Percentiles rank a stretch among this genome's conserved stretches.
These are phyloP conservation scores for Lepidurus packardi DNA, from an alignment of 1,140 invertebrate genomes.

Conservation along the genomic window DNA sequence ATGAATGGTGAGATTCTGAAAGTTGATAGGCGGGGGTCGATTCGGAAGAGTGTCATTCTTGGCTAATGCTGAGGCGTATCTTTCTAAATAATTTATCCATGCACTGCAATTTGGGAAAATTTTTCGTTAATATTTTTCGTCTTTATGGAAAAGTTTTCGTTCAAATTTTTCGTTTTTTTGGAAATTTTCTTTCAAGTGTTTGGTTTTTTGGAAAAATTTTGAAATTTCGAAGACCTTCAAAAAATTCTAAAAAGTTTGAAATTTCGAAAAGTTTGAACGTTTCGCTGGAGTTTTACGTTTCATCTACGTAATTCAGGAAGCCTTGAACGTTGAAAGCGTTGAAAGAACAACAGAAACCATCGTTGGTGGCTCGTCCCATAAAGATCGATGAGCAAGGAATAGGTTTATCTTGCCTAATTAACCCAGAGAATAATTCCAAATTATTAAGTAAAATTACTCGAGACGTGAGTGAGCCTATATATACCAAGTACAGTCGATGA, in stretches of 20 bases:
- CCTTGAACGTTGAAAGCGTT: constrained; percentile 27
- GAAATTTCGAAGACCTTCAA: neutral
- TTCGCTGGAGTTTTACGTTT: too few relatives aligned
- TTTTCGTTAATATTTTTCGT: neutral
- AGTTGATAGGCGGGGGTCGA: neutral
- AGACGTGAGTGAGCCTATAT: neutral
- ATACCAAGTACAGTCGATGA: neutral
- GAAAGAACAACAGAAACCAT: constrained; percentile 34
- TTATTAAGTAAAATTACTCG: neutral
- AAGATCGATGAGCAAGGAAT: neutral
- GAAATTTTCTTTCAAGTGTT: neutral
- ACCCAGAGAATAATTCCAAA: neutral
- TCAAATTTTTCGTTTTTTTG: neutral
- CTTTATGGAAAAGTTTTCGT: neutral
- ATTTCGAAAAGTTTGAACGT: too few relatives aligned
- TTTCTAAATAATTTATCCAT: neutral
- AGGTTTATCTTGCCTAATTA: neutral
- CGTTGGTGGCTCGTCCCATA: constrained; percentile 24
- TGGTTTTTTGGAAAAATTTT: neutral
- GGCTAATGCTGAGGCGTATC: neutral
- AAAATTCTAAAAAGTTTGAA: neutral
- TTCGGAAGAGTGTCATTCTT: neutral
- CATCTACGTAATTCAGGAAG: neutral
- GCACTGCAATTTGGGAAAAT: neutral
- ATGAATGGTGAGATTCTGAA: neutral